phyloP scores from a whole-genome alignment of 2,797 vertebrate genomes.

The Kryptolebias ocellatus region DNA sequence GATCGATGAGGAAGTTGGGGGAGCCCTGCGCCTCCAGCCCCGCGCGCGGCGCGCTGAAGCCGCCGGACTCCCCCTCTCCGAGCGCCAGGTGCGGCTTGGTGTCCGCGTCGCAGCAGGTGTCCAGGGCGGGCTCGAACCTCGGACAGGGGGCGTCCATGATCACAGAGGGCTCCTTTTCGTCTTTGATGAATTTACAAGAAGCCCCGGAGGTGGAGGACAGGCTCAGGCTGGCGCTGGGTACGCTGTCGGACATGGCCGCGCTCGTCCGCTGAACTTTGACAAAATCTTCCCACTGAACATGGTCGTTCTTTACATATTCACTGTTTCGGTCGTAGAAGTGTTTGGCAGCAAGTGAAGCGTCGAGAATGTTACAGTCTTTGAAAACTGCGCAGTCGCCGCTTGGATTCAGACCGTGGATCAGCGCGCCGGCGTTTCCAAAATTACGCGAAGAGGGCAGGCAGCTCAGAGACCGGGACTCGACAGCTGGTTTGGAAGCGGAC shows the following conservation, averaged over 20 bases:
- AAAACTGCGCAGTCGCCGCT: constrained; percentile 41
- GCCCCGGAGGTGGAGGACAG: constrained; percentile 32
- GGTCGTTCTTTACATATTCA: constrained; percentile 65
- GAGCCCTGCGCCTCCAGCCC: constrained; percentile 42
- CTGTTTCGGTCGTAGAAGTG: constrained; percentile 51
- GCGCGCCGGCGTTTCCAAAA: constrained; percentile 58
- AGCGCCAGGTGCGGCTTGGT: constrained; percentile 57
- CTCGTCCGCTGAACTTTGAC: constrained; percentile 43
- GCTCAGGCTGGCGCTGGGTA: constrained; percentile 17
- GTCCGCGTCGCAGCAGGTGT: constrained; percentile 54
- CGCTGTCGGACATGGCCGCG: constrained; percentile 31
- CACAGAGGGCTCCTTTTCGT: constrained; percentile 73
- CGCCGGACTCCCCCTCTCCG: constrained; percentile 31
- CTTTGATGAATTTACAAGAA: constrained; percentile 75
- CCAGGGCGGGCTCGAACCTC: constrained; percentile 56
- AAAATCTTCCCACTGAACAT: constrained; percentile 62
- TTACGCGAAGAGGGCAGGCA: constrained; percentile 63
- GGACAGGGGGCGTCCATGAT: constrained; percentile 62
- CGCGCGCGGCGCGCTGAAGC: constrained; percentile 41
- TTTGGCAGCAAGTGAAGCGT: constrained; percentile 43
- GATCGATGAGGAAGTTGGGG: constrained; percentile 64
- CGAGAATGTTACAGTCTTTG: constrained; percentile 52
- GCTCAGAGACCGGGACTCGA: constrained; percentile 23
- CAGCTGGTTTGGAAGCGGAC: constrained; percentile 18
- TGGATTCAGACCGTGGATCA: constrained; percentile 39